Base-by-base conservation (phyloP, 2,888 invertebrate genomes). In the Tetramorium bicarinatum region DNA sequence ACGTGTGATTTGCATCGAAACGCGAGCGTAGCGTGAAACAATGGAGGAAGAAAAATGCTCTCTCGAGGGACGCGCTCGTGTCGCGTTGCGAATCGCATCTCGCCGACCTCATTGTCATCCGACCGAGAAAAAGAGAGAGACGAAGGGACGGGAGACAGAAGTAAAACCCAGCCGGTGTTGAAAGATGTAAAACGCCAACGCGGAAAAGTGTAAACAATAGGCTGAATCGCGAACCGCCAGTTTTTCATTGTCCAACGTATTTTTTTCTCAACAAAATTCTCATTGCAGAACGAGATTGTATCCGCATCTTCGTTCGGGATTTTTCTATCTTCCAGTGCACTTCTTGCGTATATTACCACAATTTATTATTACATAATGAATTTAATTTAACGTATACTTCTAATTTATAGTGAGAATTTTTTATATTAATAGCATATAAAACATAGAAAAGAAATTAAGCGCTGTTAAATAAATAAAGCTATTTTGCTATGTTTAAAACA, bases 201-300 rank as follows among this genome's bases (percentile, higher is more conserved):
- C 52, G 34, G 41, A 61, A 77, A 76, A 77, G 52, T 77, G 52
- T 77, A 77, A 76, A 76, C 76, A 76, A 76, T 66, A 66, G 76
- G 49, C 66, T 49, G 52, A 52, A 64, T 66, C 52, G 47, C 62
- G 62, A 66, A 13, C 25, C 38, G 21, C 18, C 21, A n/a, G 66
- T 52, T 66, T 52, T 67, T n/a, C 67, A 77, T 67, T 49, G 62
- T 62, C n/a, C 21, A 38, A 38, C 38, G 25, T 2, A 18, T 49
- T 76, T 64, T 75, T 25, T 29, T 72, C 41, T 49, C 49, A 25
- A 49, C 34, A 76, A 76, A 49, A 38, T 66, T 66, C 25, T 76
- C 6, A 15, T 44, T 66, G 52, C 52, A 13, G 25, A 38, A 76
- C 3, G 18, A 15, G 18, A 38, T 66, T 25, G 38, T 64, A 49